Conservation (phyloP, 1,140 invertebrate species). For the Muscidifurax raptorellus region DNA sequence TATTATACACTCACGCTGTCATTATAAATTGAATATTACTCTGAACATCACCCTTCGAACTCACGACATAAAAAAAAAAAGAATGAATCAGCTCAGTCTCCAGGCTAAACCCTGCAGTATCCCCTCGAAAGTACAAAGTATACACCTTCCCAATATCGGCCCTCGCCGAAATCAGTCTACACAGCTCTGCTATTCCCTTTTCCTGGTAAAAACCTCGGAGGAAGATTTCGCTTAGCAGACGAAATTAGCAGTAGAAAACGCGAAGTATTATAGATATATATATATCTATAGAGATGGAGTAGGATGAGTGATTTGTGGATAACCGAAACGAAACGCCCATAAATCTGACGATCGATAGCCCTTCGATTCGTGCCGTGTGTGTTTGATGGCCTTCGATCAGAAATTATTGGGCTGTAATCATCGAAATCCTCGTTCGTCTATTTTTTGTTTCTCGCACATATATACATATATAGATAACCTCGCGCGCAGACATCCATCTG, state of each 20-base stretch:
- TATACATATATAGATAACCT: neutral
- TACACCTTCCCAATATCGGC: too few relatives aligned
- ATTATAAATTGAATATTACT: too few relatives aligned
- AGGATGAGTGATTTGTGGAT: constrained; percentile 49
- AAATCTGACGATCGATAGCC: constrained; percentile 54
- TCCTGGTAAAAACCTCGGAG: constrained; percentile 33
- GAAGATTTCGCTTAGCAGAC: constrained; percentile 14
- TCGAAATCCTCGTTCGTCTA: neutral
- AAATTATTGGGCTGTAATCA: constrained; percentile 52
- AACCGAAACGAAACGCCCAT: constrained; percentile 51
- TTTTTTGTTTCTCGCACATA: neutral
- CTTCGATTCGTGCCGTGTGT: constrained; percentile 39
- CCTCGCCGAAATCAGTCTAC: neutral
- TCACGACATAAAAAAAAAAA: too few relatives aligned
- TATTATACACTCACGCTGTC: too few relatives aligned
- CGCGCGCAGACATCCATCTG: neutral
- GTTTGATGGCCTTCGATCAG: constrained; percentile 49
- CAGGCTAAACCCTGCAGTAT: too few relatives aligned
- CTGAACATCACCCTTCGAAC: too few relatives aligned
- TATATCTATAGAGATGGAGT: constrained; percentile 29
- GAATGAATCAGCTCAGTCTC: too few relatives aligned
- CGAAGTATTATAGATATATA: too few relatives aligned
- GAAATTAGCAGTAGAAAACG: constrained; percentile 46
- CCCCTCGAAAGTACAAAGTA: too few relatives aligned
- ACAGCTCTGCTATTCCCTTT: neutral